Base-by-base conservation (phyloP, 2,113 vertebrate species). In the Symphodus melops region DNA sequence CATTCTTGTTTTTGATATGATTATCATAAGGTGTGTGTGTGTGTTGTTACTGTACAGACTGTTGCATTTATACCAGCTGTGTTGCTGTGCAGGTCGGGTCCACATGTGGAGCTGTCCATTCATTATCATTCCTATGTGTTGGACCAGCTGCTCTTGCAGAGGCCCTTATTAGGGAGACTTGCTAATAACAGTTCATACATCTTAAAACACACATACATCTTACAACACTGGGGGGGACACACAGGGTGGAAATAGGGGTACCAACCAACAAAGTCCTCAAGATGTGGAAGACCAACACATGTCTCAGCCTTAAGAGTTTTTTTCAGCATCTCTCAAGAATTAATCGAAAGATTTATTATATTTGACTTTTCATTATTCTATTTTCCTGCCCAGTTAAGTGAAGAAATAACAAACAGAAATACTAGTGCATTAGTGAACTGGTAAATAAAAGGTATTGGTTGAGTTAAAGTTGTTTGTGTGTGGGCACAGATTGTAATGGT, bases 51-150 rank as follows among this genome's bases (percentile, higher is more conserved):
- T 64, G 16, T 4, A 20, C 37, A 23, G 23, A 20, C 28, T 36
- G 19, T 56, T 75, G 55, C 37, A 33, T 33, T 33, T 33, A 33
- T 33, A 28, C 67, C 86, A 89, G 78, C 84, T 89, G 78, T 86
- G 64, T 68, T 76, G 54, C 64, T 74, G 53, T 61, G 53, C 51
- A 21, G 64, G 54, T 81, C 65, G 57, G 44, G 53, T 82, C 81
- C 23, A 51, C 39, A 16, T 57, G 84, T 67, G 21, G 3, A 57
- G 39, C 28, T 4, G 8, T 87, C 91, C 55, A 87, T 85, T 92
- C 90, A 94, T 94, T 94, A 93, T 89, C 93, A 93, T 94, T 93
- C 92, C 88, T 89, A 53, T 19, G 56, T 36, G 66, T 56, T 48
- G 54, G 82, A 88, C 86, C 93, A 93, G 80, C 91, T 93, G 92